A percentile compares a stretch with the other conserved stretches of the same genome.
These are phyloP conservation scores for Spea hammondii DNA, from an alignment of 2,797 vertebrate species.

Conservation along the genomic window DNA sequence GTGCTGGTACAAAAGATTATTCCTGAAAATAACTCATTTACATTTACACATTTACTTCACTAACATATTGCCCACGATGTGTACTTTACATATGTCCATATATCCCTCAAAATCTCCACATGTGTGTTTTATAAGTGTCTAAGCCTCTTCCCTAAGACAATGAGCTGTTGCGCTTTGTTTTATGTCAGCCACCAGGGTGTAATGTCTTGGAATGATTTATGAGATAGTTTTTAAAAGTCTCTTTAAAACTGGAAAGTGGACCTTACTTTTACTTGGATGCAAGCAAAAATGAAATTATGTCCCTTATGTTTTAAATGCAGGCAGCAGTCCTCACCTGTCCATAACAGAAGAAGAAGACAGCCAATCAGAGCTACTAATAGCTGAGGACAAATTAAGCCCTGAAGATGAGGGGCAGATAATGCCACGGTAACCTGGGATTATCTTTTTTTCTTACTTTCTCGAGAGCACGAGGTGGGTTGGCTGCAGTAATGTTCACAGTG, in stretches of 20 bases:
- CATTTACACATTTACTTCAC: too few relatives aligned
- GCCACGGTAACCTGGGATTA: conserved; percentile 77
- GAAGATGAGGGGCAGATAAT: conserved; percentile 94
- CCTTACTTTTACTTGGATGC: too few relatives aligned
- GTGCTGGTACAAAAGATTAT: conserved; percentile 76
- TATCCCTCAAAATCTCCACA: too few relatives aligned
- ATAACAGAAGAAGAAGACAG: conserved; percentile 94
- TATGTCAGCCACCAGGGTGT: too few relatives aligned
- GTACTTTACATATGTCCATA: too few relatives aligned
- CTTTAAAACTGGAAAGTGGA: neutral
- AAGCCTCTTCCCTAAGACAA: too few relatives aligned
- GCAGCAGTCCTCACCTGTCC: conserved; percentile 94
- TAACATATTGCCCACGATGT: too few relatives aligned
- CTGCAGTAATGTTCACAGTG: neutral
- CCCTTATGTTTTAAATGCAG: conserved; percentile 61
- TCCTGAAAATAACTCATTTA: too few relatives aligned
- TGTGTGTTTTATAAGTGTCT: too few relatives aligned
- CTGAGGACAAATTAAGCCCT: conserved; percentile 95
- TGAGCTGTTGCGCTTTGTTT: too few relatives aligned
- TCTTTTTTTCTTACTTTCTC: neutral
- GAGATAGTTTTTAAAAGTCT: neutral
- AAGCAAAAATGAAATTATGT: neutral
- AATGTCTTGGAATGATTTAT: too few relatives aligned
- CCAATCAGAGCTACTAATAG: conserved; percentile 91
- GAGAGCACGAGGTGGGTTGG: neutral